phyloP scores from a whole-genome alignment of 2,888 invertebrate genomes.

The Philonicus albiceps region DNA sequence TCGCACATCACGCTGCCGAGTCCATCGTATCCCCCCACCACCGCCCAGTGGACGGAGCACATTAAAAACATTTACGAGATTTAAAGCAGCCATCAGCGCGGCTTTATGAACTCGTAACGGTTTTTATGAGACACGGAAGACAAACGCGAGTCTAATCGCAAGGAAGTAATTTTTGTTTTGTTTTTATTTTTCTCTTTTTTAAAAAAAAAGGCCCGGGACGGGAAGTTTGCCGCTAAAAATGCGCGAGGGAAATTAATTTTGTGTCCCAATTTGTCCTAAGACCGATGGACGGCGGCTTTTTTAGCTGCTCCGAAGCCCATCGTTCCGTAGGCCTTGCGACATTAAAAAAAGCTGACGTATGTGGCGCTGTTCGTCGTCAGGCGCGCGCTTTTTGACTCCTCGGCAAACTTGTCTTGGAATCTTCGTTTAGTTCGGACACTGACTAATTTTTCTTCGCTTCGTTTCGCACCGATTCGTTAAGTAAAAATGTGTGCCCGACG shows the following conservation, averaged over 20 bases:
- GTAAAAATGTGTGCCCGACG: neutral
- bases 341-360: neutral
- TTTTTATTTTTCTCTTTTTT: too few relatives aligned
- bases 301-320: neutral
- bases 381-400: neutral
- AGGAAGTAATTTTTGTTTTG: too few relatives aligned
- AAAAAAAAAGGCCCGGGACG: neutral
- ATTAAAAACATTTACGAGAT: slow-evolving; percentile 30
- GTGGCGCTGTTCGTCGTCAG: neutral
- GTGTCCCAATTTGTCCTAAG: neutral
- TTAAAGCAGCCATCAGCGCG: slow-evolving; percentile 23
- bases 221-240: neutral
- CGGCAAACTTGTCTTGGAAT: neutral
- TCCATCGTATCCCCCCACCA: neutral
- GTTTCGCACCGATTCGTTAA: neutral
- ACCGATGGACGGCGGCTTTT: neutral
- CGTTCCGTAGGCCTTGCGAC: neutral
- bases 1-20: neutral
- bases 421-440: neutral
- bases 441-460: neutral
- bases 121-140: neutral
- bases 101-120: slow-evolving; percentile 31
- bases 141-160: neutral
- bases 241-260: neutral
- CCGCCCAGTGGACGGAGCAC: neutral